A percentile compares a stretch with the other conserved stretches of the same genome.
Evolutionary conservation across 2,113 vertebrate species (phyloP).

Genomic region (Ammospiza nelsoni): DNA sequence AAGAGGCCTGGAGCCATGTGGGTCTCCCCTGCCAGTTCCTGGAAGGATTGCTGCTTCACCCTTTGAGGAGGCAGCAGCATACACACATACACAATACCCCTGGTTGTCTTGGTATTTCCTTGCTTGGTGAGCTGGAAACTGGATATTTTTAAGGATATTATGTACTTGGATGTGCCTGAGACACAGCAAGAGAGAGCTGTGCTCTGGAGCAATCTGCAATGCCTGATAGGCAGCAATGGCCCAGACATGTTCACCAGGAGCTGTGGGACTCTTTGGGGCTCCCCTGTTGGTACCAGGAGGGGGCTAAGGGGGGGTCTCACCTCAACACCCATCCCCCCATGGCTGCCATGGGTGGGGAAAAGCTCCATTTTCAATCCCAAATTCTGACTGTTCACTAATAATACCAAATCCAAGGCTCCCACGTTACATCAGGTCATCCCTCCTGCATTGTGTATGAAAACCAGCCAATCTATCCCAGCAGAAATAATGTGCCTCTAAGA

Average conservation of each 20-base stretch:
- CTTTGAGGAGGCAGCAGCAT: background rate
- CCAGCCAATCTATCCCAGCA: background rate
- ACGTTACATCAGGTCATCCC: background rate
- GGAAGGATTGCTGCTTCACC: background rate
- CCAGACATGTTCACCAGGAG: background rate
- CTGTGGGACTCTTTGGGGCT: background rate
- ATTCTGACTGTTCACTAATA: background rate
- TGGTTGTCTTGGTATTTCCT: background rate
- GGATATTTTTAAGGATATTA: background rate
- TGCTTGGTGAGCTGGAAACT: background rate
- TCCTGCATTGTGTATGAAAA: background rate
- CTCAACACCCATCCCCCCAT: background rate
- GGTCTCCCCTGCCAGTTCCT: background rate
- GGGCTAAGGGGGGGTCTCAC: background rate
- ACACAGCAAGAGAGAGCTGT: background rate
- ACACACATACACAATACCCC: background rate
- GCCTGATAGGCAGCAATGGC: background rate
- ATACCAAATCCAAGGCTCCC: background rate
- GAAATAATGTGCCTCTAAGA: background rate
- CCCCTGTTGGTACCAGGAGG: background rate
- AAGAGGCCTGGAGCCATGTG: slow-evolving; percentile 28
- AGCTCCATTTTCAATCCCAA: background rate
- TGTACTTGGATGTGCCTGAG: background rate
- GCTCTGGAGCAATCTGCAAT: background rate
- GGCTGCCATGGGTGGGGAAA: background rate